phyloP scores from a whole-genome alignment of 2,888 invertebrate genomes.

The Chironomus tentans region DNA sequence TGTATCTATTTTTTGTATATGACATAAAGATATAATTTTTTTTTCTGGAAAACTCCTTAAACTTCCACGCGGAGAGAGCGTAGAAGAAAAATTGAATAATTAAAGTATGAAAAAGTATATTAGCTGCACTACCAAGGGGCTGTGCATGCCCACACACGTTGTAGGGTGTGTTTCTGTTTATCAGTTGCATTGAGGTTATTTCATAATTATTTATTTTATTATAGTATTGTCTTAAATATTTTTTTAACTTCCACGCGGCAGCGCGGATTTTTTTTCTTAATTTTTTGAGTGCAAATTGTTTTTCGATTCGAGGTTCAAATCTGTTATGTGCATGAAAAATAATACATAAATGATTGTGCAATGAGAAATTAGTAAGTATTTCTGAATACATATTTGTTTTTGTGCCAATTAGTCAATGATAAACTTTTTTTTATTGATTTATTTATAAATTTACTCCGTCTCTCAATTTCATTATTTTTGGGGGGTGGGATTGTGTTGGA shows the following conservation, averaged over 20 bases:
- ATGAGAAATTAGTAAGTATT: too few species aligned
- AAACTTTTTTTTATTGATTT: too few species aligned
- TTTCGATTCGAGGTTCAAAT: background rate
- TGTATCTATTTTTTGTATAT: background rate
- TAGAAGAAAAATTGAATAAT: too few species aligned
- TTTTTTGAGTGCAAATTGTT: background rate
- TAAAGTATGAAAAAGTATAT: background rate
- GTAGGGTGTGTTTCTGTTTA: background rate
- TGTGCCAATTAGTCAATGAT: too few species aligned
- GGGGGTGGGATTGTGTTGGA: too few species aligned
- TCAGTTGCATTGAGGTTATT: slow-evolving; percentile 1
- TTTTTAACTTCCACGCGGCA: background rate
- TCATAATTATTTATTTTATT: background rate
- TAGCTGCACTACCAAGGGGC: too few species aligned
- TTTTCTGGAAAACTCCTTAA: background rate
- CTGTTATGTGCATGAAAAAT: slow-evolving; percentile 11
- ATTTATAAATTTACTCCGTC: too few species aligned
- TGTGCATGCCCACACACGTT: background rate
- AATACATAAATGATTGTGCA: too few species aligned
- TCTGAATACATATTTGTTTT: too few species aligned
- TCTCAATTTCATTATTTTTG: too few species aligned
- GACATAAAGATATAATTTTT: background rate
- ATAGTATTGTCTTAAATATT: background rate
- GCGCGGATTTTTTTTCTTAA: background rate
- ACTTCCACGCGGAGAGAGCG: too few species aligned